Conservation (phyloP, 35 echinoderm and acorn worm genomes). For the Heliocidaris erythrogramma region DNA sequence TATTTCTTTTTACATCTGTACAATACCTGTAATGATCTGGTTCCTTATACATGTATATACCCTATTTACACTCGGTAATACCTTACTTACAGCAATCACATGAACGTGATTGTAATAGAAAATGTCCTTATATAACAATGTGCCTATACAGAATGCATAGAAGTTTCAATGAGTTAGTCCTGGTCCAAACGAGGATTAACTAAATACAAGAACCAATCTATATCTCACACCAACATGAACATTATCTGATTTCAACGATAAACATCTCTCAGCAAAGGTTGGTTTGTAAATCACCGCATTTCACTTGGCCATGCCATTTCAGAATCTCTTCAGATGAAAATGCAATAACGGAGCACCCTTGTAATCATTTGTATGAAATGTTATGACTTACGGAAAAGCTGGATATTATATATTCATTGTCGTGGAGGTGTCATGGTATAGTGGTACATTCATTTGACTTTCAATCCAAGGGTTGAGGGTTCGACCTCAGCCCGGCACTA, state of each 20-base stretch:
- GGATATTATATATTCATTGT: too few species aligned
- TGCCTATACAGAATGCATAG: slow-evolving; percentile 43
- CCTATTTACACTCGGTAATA: not conserved
- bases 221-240: not conserved
- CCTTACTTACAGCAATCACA: not conserved
- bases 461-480: too few species aligned
- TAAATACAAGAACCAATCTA: not conserved
- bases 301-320: not conserved
- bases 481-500: too few species aligned
- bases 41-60: not conserved
- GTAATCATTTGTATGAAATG: too few species aligned
- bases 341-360: too few species aligned
- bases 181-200: not conserved
- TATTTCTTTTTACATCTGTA: slow-evolving; percentile 1
- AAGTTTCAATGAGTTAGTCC: not conserved
- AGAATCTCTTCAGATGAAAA: too few species aligned
- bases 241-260: not conserved
- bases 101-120: not conserved
- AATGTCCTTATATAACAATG: not conserved
- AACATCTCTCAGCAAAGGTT: not conserved
- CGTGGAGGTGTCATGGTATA: too few species aligned
- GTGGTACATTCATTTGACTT: too few species aligned
- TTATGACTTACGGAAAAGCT: too few species aligned
- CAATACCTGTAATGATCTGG: slow-evolving; percentile 12
- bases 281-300: not conserved